phyloP scores from a whole-genome alignment of 2,797 vertebrate genomes.

The Todus mexicanus region DNA sequence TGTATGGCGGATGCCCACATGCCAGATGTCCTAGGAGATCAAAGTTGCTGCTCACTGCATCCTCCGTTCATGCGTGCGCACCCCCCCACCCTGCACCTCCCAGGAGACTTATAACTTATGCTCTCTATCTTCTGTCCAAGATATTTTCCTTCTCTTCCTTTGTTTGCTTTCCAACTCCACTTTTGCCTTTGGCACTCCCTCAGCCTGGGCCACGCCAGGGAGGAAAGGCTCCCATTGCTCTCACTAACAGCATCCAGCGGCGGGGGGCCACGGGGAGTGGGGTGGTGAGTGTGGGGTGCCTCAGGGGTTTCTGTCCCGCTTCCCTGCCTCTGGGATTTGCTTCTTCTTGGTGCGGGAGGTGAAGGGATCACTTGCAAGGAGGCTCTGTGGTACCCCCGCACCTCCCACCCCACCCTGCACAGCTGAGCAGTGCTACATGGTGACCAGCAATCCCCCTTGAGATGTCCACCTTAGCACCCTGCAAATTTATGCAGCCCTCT shows the following conservation, averaged over 20 bases:
- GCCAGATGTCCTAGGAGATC: slow-evolving; percentile 43
- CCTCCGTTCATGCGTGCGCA: fast-evolving
- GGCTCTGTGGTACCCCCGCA: not conserved
- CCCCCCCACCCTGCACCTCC: not conserved
- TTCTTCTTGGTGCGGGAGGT: not conserved
- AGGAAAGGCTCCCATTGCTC: not conserved
- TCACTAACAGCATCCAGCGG: not conserved
- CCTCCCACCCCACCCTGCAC: fast-evolving
- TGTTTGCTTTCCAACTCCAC: slow-evolving; percentile 42
- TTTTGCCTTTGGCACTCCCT: not conserved
- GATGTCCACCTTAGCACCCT: fast-evolving
- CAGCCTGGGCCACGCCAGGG: fast-evolving
- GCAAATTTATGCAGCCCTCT: not conserved
- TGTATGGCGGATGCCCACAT: not conserved
- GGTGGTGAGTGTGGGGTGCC: not conserved
- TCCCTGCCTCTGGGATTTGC: not conserved
- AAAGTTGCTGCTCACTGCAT: not conserved
- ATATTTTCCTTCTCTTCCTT: slow-evolving; percentile 4
- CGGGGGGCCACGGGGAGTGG: fast-evolving
- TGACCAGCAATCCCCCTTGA: fast-evolving
- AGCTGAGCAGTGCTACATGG: not conserved
- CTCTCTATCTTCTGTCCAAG: slow-evolving; percentile 27
- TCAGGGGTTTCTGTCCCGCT: fast-evolving
- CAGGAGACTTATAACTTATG: not conserved
- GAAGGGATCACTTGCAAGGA: not conserved